These are phyloP conservation scores for Bicyclus anynana DNA, from an alignment of 1,140 invertebrate species.

Conservation along the genomic window DNA sequence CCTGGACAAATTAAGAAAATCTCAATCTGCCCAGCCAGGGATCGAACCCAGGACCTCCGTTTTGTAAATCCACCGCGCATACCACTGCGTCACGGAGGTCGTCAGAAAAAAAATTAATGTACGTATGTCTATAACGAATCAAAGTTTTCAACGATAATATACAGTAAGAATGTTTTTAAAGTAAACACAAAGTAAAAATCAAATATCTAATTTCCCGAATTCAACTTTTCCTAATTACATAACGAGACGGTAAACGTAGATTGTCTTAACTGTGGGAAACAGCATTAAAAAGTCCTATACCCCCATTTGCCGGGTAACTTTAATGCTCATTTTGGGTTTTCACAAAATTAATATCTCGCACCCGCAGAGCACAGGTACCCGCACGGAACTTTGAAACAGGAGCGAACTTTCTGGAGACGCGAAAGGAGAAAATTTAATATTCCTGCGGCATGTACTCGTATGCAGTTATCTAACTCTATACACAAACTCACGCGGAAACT, in stretches of 20 bases:
- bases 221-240: not conserved
- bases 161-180: too few relatives aligned
- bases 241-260: not conserved
- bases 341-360: slow-evolving; percentile 59
- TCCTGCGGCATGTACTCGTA: slow-evolving; percentile 33
- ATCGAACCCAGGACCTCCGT: too few relatives aligned
- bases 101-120: too few relatives aligned
- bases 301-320: slow-evolving; percentile 34
- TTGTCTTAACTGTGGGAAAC: not conserved
- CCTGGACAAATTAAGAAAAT: too few relatives aligned
- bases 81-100: too few relatives aligned
- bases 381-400: slow-evolving; percentile 57
- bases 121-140: too few relatives aligned
- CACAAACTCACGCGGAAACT: slow-evolving; percentile 12
- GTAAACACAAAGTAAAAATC: too few relatives aligned
- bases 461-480: slow-evolving; percentile 32
- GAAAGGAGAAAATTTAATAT: slow-evolving; percentile 66
- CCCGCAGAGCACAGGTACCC: slow-evolving; percentile 36
- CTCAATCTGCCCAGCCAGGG: too few relatives aligned
- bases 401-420: slow-evolving; percentile 58
- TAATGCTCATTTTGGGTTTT: slow-evolving; percentile 41
- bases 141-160: too few relatives aligned
- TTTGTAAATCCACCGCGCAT: too few relatives aligned
- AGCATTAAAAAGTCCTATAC: slow-evolving; percentile 5
- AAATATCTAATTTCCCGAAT: too few relatives aligned